Conservation (phyloP, 1,140 invertebrate genomes). For the Hermetia illucens region DNA sequence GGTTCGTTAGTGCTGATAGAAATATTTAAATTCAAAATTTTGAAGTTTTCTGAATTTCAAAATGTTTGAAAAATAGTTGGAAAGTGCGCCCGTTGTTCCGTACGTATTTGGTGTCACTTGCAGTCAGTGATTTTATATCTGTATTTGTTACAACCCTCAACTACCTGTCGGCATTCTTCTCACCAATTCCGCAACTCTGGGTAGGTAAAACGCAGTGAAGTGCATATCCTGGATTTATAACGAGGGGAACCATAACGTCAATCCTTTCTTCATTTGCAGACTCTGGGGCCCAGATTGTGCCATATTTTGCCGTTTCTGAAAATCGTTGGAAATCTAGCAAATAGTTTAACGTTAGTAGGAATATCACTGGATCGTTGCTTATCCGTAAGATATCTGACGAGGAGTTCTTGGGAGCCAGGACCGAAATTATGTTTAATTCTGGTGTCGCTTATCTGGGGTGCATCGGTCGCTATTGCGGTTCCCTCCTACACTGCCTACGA, state of each 20-base stretch:
- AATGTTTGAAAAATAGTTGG: background rate
- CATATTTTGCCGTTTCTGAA: slow-evolving; percentile 29
- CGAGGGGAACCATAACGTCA: background rate
- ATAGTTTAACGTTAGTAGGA: slow-evolving; percentile 29
- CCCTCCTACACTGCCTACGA: too few species aligned
- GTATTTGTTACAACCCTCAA: slow-evolving; percentile 7
- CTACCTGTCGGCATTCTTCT: background rate
- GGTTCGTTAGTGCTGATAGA: background rate
- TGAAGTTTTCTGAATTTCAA: too few species aligned
- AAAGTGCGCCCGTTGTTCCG: slow-evolving; percentile 3
- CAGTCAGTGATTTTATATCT: slow-evolving; percentile 20
- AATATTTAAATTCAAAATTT: too few species aligned
- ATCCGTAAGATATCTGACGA: slow-evolving; percentile 19
- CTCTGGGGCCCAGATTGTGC: slow-evolving; percentile 24
- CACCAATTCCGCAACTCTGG: background rate
- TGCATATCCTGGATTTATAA: too few species aligned
- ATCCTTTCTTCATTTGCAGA: slow-evolving; percentile 9
- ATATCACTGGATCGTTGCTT: slow-evolving; percentile 33
- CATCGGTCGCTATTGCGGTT: slow-evolving; percentile 17
- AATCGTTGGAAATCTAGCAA: slow-evolving; percentile 27
- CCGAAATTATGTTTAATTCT: slow-evolving; percentile 12
- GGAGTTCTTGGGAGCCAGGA: slow-evolving; percentile 21
- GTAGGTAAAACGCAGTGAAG: slow-evolving; percentile 3
- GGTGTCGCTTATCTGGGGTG: slow-evolving; percentile 14
- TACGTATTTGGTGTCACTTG: slow-evolving; percentile 21